phyloP scores from a whole-genome alignment of 2,113 vertebrate genomes.

The Casuarius casuarius region DNA sequence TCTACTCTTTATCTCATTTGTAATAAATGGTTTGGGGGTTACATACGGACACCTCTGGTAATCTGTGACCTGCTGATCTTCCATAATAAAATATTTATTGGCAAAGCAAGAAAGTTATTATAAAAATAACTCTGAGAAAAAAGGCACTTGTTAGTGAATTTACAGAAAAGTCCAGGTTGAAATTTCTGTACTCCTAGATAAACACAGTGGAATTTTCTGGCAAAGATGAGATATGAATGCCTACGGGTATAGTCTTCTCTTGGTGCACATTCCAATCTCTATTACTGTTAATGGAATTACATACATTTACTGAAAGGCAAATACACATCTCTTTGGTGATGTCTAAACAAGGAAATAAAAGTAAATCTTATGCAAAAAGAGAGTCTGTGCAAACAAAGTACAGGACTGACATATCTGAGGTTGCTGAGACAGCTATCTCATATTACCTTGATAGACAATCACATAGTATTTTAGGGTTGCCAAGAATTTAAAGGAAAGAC shows the following conservation, averaged over 20 bases:
- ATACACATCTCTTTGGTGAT: background rate
- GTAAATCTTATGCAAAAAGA: background rate
- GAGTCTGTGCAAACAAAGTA: background rate
- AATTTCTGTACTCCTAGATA: background rate
- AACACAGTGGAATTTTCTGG: background rate
- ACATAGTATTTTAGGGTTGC: background rate
- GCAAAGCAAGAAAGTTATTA: background rate
- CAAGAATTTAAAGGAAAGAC: background rate
- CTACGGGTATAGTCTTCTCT: background rate
- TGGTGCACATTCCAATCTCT: background rate
- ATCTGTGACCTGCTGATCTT: background rate
- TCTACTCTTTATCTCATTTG: background rate
- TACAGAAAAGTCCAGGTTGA: background rate
- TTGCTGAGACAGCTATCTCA: background rate
- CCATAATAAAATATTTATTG: background rate
- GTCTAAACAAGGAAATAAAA: background rate
- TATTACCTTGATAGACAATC: background rate
- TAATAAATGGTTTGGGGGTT: background rate
- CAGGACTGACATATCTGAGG: background rate
- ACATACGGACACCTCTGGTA: background rate
- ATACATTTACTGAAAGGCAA: background rate
- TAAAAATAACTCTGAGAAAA: background rate
- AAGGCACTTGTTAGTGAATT: background rate
- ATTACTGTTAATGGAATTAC: background rate
- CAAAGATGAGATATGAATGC: background rate